Evolutionary conservation across 1,140 invertebrate genomes (phyloP).

Genomic region (Laupala kohalensis): DNA sequence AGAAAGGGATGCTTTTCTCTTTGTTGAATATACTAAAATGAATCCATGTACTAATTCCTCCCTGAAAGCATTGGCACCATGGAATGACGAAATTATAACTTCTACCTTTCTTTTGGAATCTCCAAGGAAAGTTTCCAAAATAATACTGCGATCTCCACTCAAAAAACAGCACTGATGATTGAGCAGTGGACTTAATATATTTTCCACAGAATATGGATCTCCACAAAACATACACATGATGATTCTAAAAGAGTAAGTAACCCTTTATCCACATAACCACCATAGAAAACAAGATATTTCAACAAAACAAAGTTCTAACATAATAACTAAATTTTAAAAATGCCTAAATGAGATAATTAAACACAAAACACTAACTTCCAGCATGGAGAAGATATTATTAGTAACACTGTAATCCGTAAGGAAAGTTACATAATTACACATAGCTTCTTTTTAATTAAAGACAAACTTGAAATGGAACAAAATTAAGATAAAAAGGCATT

Average conservation of each 20-base stretch:
- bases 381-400: no score
- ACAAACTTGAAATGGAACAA: no score
- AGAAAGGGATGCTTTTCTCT: conserved; percentile 85
- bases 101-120: conserved; percentile 80
- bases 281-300: no score
- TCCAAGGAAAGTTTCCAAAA: conserved; percentile 81
- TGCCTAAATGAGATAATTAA: no score
- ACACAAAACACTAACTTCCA: no score
- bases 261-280: no score
- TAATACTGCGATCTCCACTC: conserved; percentile 73
- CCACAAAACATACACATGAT: conserved; percentile 96
- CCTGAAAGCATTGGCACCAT: conserved; percentile 81
- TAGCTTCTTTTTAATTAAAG: no score
- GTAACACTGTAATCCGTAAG: no score
- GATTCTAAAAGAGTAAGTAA: conserved; percentile 44
- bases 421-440: no score
- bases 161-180: conserved; percentile 78
- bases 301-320: no score
- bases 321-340: no score
- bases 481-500: no score
- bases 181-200: conserved; percentile 75
- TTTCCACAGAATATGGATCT: conserved; percentile 83
- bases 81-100: conserved; percentile 89
- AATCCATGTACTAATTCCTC: conserved; percentile 92
- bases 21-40: conserved; percentile 89